Conservation (phyloP, 2,113 vertebrate species). For the Neomonachus schauinslandi region DNA sequence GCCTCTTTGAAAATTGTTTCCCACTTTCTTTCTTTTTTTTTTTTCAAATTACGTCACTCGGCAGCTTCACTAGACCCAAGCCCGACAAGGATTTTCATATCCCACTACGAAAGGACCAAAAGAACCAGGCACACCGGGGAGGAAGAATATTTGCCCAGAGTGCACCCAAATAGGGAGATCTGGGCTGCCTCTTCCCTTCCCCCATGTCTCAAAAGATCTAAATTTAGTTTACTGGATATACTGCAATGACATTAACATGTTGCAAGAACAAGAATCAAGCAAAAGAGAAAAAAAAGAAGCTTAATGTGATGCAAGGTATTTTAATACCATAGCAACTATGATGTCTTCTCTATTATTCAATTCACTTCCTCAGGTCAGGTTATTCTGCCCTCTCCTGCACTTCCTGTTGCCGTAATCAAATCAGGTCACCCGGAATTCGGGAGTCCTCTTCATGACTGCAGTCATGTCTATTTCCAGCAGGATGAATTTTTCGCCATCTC, state of each 20-base stretch:
- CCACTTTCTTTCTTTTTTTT: not conserved
- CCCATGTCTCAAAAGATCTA: not conserved
- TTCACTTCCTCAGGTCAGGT: slow-evolving; percentile 49
- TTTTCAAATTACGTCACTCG: not conserved
- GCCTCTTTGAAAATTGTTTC: slow-evolving; percentile 6
- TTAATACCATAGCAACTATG: slow-evolving; percentile 67
- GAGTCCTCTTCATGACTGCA: not conserved
- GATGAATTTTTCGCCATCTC: not conserved
- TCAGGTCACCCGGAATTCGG: slow-evolving; percentile 47
- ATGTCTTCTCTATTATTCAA: slow-evolving; percentile 8
- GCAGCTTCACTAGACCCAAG: not conserved
- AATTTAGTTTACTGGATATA: slow-evolving; percentile 43
- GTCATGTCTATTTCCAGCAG: slow-evolving; percentile 46
- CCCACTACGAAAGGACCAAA: not conserved
- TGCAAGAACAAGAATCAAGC: slow-evolving; percentile 51
- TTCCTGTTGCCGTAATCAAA: slow-evolving; percentile 60
- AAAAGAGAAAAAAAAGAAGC: not conserved
- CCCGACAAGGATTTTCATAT: not conserved
- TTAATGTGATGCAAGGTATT: not conserved
- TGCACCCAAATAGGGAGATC: not conserved
- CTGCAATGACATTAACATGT: slow-evolving; percentile 17
- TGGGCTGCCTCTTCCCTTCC: not conserved
- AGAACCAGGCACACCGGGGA: not conserved
- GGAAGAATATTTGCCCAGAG: not conserved
- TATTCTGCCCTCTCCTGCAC: slow-evolving; percentile 40